These are phyloP conservation scores for Pampusana beccarii DNA, from an alignment of 2,113 vertebrate species.

Conservation along the genomic window DNA sequence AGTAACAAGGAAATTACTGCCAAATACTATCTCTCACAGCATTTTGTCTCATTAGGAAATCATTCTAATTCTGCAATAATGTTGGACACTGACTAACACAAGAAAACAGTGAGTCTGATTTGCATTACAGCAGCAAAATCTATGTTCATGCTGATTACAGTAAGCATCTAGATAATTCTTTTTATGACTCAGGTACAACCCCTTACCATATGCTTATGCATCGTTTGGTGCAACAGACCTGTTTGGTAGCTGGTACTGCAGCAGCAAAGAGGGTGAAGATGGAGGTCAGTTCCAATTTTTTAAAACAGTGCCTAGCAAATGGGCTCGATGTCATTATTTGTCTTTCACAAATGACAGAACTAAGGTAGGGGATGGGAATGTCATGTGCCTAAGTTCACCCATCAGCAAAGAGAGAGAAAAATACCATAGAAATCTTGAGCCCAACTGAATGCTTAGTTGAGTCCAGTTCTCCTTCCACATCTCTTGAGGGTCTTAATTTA, in stretches of 20 bases:
- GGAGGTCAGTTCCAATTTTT: neutral
- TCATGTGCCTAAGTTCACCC: neutral
- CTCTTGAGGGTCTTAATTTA: neutral
- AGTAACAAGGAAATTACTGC: neutral
- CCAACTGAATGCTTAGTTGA: neutral
- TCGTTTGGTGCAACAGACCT: neutral
- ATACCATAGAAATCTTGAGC: neutral
- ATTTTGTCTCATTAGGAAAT: neutral
- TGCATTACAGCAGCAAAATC: neutral
- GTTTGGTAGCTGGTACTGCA: neutral
- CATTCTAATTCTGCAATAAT: neutral
- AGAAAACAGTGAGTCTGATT: neutral
- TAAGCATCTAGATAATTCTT: neutral
- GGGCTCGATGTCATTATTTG: neutral
- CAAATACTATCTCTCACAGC: neutral
- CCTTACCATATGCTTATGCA: neutral
- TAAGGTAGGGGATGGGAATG: neutral
- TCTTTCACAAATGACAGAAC: neutral
- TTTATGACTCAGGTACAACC: neutral
- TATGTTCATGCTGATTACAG: neutral
- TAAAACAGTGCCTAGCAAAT: neutral
- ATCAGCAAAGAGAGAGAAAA: neutral
- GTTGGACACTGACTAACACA: neutral
- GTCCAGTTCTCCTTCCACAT: neutral
- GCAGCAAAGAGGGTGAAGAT: neutral